These are phyloP conservation scores for Tortrix viridana DNA, from an alignment of 2,888 invertebrate genomes.

Conservation along the genomic window DNA sequence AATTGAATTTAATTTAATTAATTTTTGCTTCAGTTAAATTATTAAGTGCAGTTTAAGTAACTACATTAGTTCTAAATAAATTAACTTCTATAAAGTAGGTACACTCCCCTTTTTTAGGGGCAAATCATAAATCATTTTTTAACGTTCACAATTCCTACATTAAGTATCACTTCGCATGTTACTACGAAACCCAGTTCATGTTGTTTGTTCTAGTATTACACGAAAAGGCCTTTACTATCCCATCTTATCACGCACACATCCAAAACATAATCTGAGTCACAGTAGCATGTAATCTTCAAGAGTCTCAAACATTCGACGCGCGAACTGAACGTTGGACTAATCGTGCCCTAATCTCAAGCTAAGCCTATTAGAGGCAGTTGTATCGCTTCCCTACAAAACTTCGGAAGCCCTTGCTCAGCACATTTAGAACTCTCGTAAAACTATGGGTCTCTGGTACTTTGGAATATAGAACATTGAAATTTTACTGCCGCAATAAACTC, in stretches of 20 bases:
- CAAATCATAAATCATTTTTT: not conserved
- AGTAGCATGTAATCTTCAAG: constrained; percentile 75
- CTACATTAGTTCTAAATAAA: not conserved
- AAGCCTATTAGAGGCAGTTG: constrained; percentile 83
- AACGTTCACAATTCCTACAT: not conserved
- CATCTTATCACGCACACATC: constrained; percentile 39
- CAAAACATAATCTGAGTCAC: constrained; percentile 69
- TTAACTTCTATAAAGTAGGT: not conserved
- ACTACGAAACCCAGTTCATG: not conserved
- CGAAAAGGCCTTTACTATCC: constrained; percentile 39
- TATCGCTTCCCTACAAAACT: constrained; percentile 82
- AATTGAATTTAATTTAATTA: constrained; percentile 49
- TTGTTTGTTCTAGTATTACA: constrained; percentile 23
- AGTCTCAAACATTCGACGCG: constrained; percentile 67
- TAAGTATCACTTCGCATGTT: not conserved
- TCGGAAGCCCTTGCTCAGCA: constrained; percentile 80
- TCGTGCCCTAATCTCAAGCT: constrained; percentile 80
- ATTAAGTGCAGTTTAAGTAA: too few species aligned
- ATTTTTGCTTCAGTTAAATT: not conserved
- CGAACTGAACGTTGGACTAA: constrained; percentile 73
- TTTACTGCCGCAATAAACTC: constrained; percentile 70
- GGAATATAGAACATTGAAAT: constrained; percentile 74
- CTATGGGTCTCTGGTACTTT: constrained; percentile 63
- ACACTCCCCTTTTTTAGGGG: not conserved
- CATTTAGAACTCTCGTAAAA: constrained; percentile 75